phyloP scores from a whole-genome alignment of 2,797 vertebrate genomes.

The Acanthurus leucopareius region DNA sequence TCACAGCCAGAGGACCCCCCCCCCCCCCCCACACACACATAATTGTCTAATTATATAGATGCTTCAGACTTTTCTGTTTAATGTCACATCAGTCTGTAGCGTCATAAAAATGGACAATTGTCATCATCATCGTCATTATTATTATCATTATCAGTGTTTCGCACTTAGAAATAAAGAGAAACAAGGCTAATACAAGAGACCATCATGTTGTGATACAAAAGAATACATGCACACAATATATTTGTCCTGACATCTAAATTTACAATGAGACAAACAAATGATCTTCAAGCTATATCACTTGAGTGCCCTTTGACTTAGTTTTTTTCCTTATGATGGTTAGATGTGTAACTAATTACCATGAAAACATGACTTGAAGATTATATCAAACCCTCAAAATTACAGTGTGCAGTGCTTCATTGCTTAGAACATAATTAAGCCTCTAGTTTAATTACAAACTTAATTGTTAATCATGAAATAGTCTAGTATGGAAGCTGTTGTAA shows the following conservation, averaged over 20 bases:
- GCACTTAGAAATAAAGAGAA: neutral
- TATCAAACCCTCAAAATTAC: neutral
- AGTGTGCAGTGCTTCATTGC: too few species aligned
- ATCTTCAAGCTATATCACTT: neutral
- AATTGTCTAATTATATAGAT: constrained; percentile 45
- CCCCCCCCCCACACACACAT: neutral
- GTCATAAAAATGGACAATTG: neutral
- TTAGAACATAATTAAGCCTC: neutral
- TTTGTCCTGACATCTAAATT: neutral
- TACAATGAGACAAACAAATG: neutral
- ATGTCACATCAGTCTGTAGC: neutral
- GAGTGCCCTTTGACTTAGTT: neutral
- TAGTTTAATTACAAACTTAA: neutral
- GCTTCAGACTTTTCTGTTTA: neutral
- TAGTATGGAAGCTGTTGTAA: neutral
- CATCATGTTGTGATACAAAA: neutral
- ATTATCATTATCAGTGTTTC: neutral
- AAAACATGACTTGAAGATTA: neutral
- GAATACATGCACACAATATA: neutral
- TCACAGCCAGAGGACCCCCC: constrained; percentile 24
- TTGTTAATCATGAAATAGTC: neutral
- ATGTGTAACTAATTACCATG: neutral
- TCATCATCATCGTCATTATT: neutral
- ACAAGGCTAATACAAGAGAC: neutral
- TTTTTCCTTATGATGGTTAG: neutral